phyloP scores from a whole-genome alignment of 2,888 invertebrate genomes.

The Salpingus planirostris region DNA sequence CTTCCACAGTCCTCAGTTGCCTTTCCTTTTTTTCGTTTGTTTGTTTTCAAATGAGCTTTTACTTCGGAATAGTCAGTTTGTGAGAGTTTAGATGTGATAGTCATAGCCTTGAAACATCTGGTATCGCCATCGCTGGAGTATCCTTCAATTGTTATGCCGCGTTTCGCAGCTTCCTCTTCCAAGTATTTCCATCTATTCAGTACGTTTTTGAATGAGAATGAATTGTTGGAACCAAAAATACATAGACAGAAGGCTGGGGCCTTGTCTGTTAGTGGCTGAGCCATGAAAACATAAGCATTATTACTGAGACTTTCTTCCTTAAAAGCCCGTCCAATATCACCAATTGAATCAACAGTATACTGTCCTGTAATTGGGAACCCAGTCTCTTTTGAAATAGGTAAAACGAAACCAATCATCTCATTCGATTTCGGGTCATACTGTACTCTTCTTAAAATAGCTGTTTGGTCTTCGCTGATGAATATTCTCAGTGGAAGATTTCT shows the following conservation, averaged over 20 bases:
- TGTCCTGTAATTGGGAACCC: constrained; percentile 4
- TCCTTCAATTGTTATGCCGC: neutral
- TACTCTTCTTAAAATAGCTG: constrained; percentile 6
- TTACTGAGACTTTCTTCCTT: neutral
- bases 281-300: constrained; percentile 1
- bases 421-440: constrained; percentile 7
- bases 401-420: constrained; percentile 9
- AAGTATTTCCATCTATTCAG: constrained; percentile 1
- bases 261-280: neutral
- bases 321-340: neutral
- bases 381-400: constrained; percentile 2
- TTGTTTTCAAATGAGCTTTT: constrained; percentile 1
- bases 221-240: neutral
- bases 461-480: constrained; percentile 11
- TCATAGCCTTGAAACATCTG: neutral
- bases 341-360: neutral
- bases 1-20: neutral
- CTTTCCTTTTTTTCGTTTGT: neutral
- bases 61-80: too few species aligned
- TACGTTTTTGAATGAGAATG: neutral
- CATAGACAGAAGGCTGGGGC: neutral
- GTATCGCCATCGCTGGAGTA: neutral
- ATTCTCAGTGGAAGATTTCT: constrained; percentile 6
- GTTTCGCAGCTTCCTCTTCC: neutral
- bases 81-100: neutral